Base-by-base conservation (phyloP, 2,888 invertebrate species). In the Erpobdella octoculata region DNA sequence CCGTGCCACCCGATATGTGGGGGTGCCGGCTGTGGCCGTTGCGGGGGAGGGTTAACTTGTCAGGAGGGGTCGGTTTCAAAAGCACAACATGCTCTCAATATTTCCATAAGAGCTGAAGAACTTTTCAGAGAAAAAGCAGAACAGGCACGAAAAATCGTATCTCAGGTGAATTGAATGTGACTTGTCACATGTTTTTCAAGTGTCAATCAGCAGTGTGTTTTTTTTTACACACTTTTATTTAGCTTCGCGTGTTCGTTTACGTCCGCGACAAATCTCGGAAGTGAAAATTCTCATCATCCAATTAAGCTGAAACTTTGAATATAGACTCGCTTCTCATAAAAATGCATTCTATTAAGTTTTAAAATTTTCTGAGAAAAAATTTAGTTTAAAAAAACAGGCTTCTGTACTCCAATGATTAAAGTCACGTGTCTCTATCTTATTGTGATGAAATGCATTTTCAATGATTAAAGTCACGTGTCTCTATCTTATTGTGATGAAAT, bases 11-110 rank as follows among this genome's bases (percentile, higher is more conserved):
- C 85, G 46, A 87, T 93, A 73, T 98, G 98, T 83, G 98, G 98
- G 64, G 97, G 98, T 35, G 97, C 95, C 18, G 93, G 93, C 0
- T 96, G 96, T 82, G 90, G 89, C n/a, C 89, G 88, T 75, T 98
- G 98, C 82, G 95, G 93, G 69, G 80, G 79, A 48, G 71, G 71
- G 92, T 58, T 75, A 25, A 75, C 75, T 59, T 77, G 77, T 66
- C 67, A 91, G 78, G 87, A 89, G 77, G 93, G 95, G 12, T 91
- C 94, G 1, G 88, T 92, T 31, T 91, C 91, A 25, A 92, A 91
- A 83, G 92, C 76, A n/a, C 31, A 31, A 33, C 65, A 68, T 31
- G 76, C 76, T 35, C 48, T 74, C 18, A 74, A 77, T 5, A 70
- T 46, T 28, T 48, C 73, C 5, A 33, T 70, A 21, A 59, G 68